A percentile compares a stretch with the other conserved stretches of the same genome.
Evolutionary conservation across 1,140 invertebrate genomes (phyloP).

Genomic region (Whitmania pigra): DNA sequence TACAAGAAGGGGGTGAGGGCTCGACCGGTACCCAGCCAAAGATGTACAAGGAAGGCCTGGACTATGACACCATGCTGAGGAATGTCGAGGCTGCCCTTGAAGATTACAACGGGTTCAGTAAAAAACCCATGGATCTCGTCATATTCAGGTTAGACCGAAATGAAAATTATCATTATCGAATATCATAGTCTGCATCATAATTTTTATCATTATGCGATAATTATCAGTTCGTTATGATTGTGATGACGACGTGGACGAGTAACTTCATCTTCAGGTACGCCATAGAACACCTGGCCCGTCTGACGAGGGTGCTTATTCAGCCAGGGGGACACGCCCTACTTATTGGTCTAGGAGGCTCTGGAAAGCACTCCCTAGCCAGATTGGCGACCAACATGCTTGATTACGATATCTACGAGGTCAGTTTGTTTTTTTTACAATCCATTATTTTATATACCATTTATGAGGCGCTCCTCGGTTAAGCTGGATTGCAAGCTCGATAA

Average conservation of each 20-base stretch:
- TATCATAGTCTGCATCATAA: too few relatives aligned
- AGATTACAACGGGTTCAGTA: constrained; percentile 90
- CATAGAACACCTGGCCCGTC: constrained; percentile 44
- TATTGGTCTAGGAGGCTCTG: constrained; percentile 44
- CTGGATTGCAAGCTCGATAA: too few relatives aligned
- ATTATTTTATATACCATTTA: too few relatives aligned
- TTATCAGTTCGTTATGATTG: not conserved
- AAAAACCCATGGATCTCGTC: constrained; percentile 91
- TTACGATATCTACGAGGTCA: constrained; percentile 42
- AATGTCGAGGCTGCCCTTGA: constrained; percentile 80
- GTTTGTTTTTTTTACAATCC: too few relatives aligned
- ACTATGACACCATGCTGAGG: constrained; percentile 64
- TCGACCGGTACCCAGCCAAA: constrained; percentile 49
- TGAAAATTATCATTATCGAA: not conserved
- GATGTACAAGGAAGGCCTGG: constrained; percentile 72
- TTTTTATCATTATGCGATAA: too few relatives aligned
- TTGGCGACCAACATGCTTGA: constrained; percentile 44
- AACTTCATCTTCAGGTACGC: constrained; percentile 35
- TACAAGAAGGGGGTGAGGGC: constrained; percentile 75
- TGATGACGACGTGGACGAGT: not conserved
- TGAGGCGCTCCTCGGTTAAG: too few relatives aligned
- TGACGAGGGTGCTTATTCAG: constrained; percentile 43
- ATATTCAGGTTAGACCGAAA: constrained; percentile 58
- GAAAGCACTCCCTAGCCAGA: constrained; percentile 42
- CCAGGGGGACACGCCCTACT: constrained; percentile 42